A percentile compares a stretch with the other conserved stretches of the same genome.
Evolutionary conservation across 2,113 vertebrate genomes (phyloP).

Genomic region (Taurulus bubalis): DNA sequence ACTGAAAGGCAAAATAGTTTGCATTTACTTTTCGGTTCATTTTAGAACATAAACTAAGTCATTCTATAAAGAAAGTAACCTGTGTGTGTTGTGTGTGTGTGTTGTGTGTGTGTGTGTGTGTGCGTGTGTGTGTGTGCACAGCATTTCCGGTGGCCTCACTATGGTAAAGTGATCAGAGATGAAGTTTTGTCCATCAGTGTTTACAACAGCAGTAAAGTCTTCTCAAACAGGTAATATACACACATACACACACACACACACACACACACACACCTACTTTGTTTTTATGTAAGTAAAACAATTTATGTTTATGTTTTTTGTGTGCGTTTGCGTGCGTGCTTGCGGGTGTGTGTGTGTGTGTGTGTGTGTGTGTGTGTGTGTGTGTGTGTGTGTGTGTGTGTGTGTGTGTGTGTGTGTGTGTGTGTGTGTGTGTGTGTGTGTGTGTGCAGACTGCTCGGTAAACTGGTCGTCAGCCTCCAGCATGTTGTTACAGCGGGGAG

Average conservation of each 20-base stretch:
- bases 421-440: slow-evolving; percentile 19
- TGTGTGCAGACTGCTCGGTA: slow-evolving; percentile 86
- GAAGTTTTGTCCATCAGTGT: slow-evolving; percentile 88
- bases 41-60: background rate
- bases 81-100: slow-evolving; percentile 12
- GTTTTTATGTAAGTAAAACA: background rate
- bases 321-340: too few relatives aligned
- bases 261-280: background rate
- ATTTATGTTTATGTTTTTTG: too few relatives aligned
- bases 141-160: slow-evolving; percentile 93
- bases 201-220: slow-evolving; percentile 92
- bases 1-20: background rate
- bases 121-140: slow-evolving; percentile 56
- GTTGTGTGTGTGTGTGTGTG: slow-evolving; percentile 19
- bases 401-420: slow-evolving; percentile 23
- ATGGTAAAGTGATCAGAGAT: slow-evolving; percentile 83
- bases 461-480: slow-evolving; percentile 90
- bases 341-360: too few relatives aligned
- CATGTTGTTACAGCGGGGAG: slow-evolving; percentile 87
- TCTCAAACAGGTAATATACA: slow-evolving; percentile 88
- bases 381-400: too few relatives aligned
- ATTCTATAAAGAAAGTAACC: background rate
- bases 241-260: slow-evolving; percentile 6
- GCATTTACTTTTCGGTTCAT: background rate
- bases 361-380: too few relatives aligned